Evolutionary conservation across 2,113 vertebrate species (phyloP).

Genomic region (Leptodactylus fuscus): DNA sequence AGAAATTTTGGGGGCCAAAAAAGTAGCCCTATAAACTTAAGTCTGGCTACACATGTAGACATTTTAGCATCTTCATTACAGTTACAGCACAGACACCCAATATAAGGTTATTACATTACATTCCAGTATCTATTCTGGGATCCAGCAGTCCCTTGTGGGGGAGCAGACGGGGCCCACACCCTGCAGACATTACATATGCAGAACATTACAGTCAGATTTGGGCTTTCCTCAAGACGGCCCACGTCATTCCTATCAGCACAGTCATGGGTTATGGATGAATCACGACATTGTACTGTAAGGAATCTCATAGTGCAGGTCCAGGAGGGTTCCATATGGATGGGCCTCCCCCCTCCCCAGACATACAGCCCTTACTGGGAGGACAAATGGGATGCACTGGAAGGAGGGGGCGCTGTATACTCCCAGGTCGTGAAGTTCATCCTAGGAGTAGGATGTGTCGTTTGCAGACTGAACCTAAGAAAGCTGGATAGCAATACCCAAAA

Average conservation of each 20-base stretch:
- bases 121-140: background rate
- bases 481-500: background rate
- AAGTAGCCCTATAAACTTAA: too few relatives aligned
- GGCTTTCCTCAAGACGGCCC: slow-evolving; percentile 36
- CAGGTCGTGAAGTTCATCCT: background rate
- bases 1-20: too few relatives aligned
- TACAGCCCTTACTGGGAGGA: background rate
- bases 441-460: background rate
- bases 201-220: slow-evolving; percentile 13
- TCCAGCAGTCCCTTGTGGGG: background rate
- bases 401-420: background rate
- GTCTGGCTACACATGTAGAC: too few relatives aligned
- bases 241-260: slow-evolving; percentile 47
- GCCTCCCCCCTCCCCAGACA: background rate
- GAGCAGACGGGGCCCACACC: background rate
- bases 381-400: background rate
- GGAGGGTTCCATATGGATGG: background rate
- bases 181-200: background rate
- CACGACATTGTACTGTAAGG: slow-evolving; percentile 40
- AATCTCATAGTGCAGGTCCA: slow-evolving; percentile 10
- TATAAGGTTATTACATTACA: background rate
- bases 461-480: background rate
- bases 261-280: slow-evolving; percentile 23
- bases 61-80: too few relatives aligned
- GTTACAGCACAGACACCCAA: background rate